Evolutionary conservation across 1,140 invertebrate genomes (phyloP), one percentile per base, ranked within the genome.

Genomic region (Holotrichia oblita): DNA sequence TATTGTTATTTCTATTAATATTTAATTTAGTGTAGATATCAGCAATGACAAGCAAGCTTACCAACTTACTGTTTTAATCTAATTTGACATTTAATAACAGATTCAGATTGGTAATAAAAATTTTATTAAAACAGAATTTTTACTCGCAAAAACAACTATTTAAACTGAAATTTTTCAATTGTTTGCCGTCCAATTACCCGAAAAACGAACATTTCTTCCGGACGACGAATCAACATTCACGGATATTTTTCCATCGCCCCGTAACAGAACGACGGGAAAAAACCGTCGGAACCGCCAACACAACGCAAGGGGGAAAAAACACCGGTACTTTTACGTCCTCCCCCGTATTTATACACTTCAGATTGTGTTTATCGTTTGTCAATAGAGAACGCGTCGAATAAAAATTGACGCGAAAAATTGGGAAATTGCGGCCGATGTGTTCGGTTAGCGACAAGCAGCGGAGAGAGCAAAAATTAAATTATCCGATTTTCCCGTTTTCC

Each of bases 351-450:
- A 27, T 27, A 24, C 61, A 64, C 61, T 22, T 64, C 61, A 64
- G 61, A 64, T 64, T 64, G 61, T 64, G 61, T 64, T 64, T 64
- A 64, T 64, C 61, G 61, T 64, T 27, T 64, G 61, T 64, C 61
- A 64, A 64, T 27, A 64, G 17, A 64, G 17, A 22, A 12, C 17
- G 61, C 61, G 61, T 64, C 10, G 61, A 24, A 27, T 20, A 64
- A 48, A 48, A 48, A 48, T 48, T 48, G 44, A 48, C 44, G 44
- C 44, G 44, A n/a, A 48, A 48, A 48, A 48, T 48, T 48, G 44
- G 44, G 44, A 48, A 48, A 48, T 48, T 48, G 61, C 61, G 61
- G 61, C 17, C 2, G 17, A 12, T 4, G 17, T 1, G 12, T 4
- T 12, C 61, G 61, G 4, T 64, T 64, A 9, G 17, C 17, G n/a